A percentile compares a stretch with the other conserved stretches of the same genome.
Evolutionary conservation across 1,140 invertebrate species (phyloP).

Genomic region (Sarcophaga bullata): DNA sequence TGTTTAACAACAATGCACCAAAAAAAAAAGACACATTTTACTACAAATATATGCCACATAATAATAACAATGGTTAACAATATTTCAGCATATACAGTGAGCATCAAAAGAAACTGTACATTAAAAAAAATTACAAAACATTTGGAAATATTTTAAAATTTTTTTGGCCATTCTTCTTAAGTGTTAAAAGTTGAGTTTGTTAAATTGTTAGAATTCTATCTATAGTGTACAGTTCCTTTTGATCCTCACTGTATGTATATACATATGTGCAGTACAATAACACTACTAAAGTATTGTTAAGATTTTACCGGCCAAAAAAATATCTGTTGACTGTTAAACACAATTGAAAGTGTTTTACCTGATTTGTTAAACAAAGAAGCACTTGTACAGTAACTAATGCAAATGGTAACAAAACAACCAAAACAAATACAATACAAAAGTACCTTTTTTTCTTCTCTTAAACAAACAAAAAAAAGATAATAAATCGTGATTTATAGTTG

Average conservation of each 20-base stretch:
- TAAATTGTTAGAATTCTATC: no score
- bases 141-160: no score
- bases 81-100: slow-evolving; percentile 13
- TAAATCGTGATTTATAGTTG: slow-evolving; percentile 24
- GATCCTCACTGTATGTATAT: no score
- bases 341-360: slow-evolving; percentile 38
- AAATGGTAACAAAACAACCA: slow-evolving; percentile 1
- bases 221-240: no score
- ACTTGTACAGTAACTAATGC: neutral
- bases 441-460: no score
- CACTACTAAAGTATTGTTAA: neutral
- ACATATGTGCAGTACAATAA: neutral
- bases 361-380: slow-evolving; percentile 31
- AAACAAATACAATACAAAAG: neutral
- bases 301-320: neutral
- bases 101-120: no score
- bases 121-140: no score
- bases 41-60: neutral
- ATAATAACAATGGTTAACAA: neutral
- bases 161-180: no score
- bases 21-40: neutral
- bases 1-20: neutral
- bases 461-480: neutral
- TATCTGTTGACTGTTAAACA: neutral
- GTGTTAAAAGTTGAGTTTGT: no score